These are phyloP conservation scores for Apaloderma vittatum DNA, from an alignment of 2,113 vertebrate genomes.

Conservation along the genomic window DNA sequence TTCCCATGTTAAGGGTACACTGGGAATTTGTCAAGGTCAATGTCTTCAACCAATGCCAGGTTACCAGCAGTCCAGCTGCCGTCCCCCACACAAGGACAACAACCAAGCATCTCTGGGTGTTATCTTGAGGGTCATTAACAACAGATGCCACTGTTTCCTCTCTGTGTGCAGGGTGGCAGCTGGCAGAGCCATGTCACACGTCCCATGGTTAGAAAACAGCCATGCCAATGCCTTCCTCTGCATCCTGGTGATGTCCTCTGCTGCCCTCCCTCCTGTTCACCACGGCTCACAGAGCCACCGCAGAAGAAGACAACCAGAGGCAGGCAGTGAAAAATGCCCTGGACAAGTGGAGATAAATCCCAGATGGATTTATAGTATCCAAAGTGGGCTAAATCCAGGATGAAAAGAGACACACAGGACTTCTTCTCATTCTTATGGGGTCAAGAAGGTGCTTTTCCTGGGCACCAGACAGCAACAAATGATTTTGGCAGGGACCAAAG, in stretches of 20 bases:
- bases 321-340: not conserved
- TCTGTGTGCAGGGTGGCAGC: not conserved
- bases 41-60: too few species aligned
- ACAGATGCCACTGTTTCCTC: not conserved
- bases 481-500: not conserved
- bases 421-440: not conserved
- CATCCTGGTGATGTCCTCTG: not conserved
- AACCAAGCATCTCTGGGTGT: not conserved
- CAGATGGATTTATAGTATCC: not conserved
- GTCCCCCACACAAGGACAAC: too few species aligned
- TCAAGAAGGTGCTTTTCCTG: not conserved
- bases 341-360: not conserved
- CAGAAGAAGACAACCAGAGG: not conserved
- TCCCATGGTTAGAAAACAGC: not conserved
- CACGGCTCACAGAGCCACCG: rapidly evolving
- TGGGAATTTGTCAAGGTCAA: too few species aligned
- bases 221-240: rapidly evolving
- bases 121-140: not conserved
- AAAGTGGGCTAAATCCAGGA: not conserved
- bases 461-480: not conserved
- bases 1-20: too few species aligned
- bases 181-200: rapidly evolving
- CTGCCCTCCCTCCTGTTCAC: not conserved
- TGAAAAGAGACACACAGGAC: not conserved
- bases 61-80: too few species aligned